Conservation (phyloP, 2,888 invertebrate genomes). For the Orthosia cruda region DNA sequence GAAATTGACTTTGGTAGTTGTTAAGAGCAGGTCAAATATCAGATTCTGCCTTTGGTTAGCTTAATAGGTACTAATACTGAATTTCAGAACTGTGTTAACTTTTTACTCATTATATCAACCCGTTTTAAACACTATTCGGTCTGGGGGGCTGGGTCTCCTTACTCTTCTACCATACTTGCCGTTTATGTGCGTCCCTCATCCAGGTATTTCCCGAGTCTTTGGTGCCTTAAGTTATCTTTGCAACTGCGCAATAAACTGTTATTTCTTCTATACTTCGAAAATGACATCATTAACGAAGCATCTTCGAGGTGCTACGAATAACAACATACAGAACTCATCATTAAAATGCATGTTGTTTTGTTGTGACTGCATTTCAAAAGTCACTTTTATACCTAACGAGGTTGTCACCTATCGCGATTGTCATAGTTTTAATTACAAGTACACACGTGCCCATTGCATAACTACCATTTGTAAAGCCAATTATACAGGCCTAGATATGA, state of each 20-base stretch:
- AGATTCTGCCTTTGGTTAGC: not conserved
- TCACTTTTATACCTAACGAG: conserved; percentile 40
- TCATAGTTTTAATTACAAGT: conserved; percentile 27
- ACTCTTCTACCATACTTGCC: no score
- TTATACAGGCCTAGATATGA: conserved; percentile 39
- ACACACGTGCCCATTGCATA: conserved; percentile 38
- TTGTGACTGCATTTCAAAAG: conserved; percentile 32
- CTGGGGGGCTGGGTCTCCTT: no score
- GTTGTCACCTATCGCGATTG: conserved; percentile 30
- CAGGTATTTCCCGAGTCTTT: no score
- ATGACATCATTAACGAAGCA: not conserved
- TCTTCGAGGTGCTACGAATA: not conserved
- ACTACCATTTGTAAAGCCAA: conserved; percentile 36
- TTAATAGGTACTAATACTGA: no score
- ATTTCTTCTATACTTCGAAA: not conserved
- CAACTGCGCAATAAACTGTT: not conserved
- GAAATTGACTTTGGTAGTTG: not conserved
- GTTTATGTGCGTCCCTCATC: no score
- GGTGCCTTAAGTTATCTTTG: not conserved
- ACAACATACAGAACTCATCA: conserved; percentile 1
- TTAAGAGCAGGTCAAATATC: not conserved
- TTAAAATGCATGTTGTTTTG: conserved; percentile 38
- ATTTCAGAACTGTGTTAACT: no score
- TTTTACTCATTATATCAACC: no score
- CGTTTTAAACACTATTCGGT: no score